Base-by-base conservation (phyloP, 2,797 vertebrate species). In the Paratrypauchen microcephalus region DNA sequence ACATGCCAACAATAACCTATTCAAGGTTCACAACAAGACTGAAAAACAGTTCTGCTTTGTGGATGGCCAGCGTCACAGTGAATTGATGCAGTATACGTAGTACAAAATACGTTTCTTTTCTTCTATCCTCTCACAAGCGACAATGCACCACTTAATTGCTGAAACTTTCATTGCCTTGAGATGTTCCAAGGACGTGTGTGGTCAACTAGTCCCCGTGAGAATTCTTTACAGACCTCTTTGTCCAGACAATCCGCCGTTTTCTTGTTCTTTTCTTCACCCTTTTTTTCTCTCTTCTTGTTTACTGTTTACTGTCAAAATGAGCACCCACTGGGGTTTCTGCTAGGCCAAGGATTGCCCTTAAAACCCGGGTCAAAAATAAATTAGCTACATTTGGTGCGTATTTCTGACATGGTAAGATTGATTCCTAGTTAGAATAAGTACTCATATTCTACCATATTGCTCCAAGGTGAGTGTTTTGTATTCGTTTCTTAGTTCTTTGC, bases 251-350 rank as follows among this genome's bases (percentile, higher is more conserved):
- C 3, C 13, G 5, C 41, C 3, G 56, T 23, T 61, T 18, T 58
- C 5, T 62, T 18, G 8, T 24, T 30, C 13, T 0, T 18, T 58
- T 61, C 66, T 60, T 66, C 47, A 36, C 23, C 9, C 23, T 15
- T 57, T 74, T 52, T 18, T 6, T 21, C 1, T 26, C 19, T 45
- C 23, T 24, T 54, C 6, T 2, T 28, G 21, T 80, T 74, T 74
- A 68, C 64, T 36, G 65, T 77, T 73, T n/a, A n/a, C 71, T 72
- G 71, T 74, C 68, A 74, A 76, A 75, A 74, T 73, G 70, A 65
- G 24, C 47, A 0, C 72, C 75, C 18, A 71, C 75, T 75, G 83
- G n/a, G 64, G 26, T 18, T 9, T 48, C 68, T 55, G 72, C 74
- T 72, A 66, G n/a, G 74, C 66, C 71, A 66, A 55, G 76, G 66